Conservation (phyloP, 2,888 invertebrate genomes). For the Drosophila prolongata region DNA sequence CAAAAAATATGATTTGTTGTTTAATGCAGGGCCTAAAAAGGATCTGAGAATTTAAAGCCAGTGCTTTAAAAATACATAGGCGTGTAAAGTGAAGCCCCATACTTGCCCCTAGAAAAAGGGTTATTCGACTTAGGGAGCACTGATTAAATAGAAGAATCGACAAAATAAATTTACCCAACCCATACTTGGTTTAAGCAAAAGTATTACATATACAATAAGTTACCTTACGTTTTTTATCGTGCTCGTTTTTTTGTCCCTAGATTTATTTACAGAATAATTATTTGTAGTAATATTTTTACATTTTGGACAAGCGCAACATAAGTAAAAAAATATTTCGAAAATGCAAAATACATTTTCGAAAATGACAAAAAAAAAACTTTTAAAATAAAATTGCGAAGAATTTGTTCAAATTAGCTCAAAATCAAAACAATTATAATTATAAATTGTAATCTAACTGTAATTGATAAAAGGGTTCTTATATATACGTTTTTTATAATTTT, state of each 20-base stretch:
- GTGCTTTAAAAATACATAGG: background rate
- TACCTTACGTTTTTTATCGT: slow-evolving; percentile 27
- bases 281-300: slow-evolving; percentile 21
- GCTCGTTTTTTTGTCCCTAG: slow-evolving; percentile 45
- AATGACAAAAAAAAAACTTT: slow-evolving; percentile 8
- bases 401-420: slow-evolving; percentile 47
- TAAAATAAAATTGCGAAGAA: slow-evolving; percentile 22
- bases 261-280: slow-evolving; percentile 19
- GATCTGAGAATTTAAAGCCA: slow-evolving; percentile 8
- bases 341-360: slow-evolving; percentile 47
- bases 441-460: slow-evolving; percentile 64
- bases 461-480: slow-evolving; percentile 65
- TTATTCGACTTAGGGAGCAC: slow-evolving; percentile 4
- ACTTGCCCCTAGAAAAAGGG: slow-evolving; percentile 33
- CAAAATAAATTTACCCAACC: background rate
- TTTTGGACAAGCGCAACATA: slow-evolving; percentile 57
- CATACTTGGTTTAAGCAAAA: slow-evolving; percentile 49
- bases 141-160: background rate
- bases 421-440: slow-evolving; percentile 30
- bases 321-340: slow-evolving; percentile 65
- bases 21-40: slow-evolving; percentile 13
- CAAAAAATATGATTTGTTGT: background rate
- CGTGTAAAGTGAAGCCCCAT: slow-evolving; percentile 15
- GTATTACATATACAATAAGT: slow-evolving; percentile 63
- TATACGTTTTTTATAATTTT: slow-evolving; percentile 72